Conservation (phyloP, 2,888 invertebrate genomes). For the Boloria euphrosyne region DNA sequence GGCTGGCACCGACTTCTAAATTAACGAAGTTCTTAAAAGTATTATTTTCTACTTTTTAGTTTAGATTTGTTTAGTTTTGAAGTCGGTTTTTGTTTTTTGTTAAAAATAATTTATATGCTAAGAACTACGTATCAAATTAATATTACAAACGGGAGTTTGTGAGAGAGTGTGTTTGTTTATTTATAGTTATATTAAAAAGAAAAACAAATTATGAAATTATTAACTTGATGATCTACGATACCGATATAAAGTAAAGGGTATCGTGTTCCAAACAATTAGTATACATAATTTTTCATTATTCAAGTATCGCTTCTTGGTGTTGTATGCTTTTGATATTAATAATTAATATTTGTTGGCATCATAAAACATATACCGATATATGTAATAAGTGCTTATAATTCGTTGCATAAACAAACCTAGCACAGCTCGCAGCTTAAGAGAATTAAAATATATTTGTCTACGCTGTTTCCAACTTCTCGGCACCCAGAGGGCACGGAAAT, state of each 20-base stretch:
- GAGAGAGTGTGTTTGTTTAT: too few relatives aligned
- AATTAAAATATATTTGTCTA: constrained; percentile 40
- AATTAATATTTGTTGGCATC: neutral
- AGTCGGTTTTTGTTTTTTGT: too few relatives aligned
- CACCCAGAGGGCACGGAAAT: constrained; percentile 36
- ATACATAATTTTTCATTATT: neutral
- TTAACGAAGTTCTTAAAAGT: too few relatives aligned
- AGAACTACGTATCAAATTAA: neutral
- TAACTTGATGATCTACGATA: too few relatives aligned
- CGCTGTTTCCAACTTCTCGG: constrained; percentile 37
- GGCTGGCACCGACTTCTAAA: too few relatives aligned
- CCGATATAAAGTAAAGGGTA: too few relatives aligned
- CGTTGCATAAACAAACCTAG: constrained; percentile 27
- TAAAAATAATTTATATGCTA: too few relatives aligned
- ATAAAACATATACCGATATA: constrained; percentile 8
- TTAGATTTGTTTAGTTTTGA: too few relatives aligned
- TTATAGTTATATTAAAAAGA: too few relatives aligned
- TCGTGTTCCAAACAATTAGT: too few relatives aligned
- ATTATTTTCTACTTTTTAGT: too few relatives aligned
- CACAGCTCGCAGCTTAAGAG: constrained; percentile 31
- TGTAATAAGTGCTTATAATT: constrained; percentile 24
- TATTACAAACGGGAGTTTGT: neutral
- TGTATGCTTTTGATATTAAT: neutral
- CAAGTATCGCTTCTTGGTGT: neutral
- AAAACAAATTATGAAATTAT: too few relatives aligned